A percentile compares a stretch with the other conserved stretches of the same genome.
phyloP scores from a whole-genome alignment of 1,140 invertebrate species.

The Hestina assimilis region DNA sequence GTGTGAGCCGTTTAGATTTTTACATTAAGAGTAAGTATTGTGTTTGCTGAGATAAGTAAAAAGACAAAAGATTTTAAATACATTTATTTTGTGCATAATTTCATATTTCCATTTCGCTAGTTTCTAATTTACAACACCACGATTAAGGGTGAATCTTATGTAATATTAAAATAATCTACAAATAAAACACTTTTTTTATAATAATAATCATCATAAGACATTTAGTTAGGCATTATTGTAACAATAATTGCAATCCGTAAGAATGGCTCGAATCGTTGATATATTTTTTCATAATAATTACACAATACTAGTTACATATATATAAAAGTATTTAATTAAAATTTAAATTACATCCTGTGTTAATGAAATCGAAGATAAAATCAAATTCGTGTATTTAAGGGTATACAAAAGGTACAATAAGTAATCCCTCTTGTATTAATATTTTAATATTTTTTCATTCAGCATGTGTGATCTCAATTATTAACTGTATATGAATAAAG shows the following conservation, averaged over 20 bases:
- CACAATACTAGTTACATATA: slow-evolving; percentile 12
- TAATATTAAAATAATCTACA: slow-evolving; percentile 53
- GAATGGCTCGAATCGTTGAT: slow-evolving; percentile 61
- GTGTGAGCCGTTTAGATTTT: no score
- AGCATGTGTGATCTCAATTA: no score
- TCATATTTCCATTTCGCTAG: slow-evolving; percentile 60
- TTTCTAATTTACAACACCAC: slow-evolving; percentile 69
- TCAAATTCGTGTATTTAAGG: no score
- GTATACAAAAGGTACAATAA: no score
- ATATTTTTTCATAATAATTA: slow-evolving; percentile 21
- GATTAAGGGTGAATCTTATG: slow-evolving; percentile 52
- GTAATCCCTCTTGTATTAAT: no score
- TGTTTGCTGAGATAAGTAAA: slow-evolving; percentile 26
- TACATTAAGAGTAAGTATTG: no score
- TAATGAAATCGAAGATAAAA: no score
- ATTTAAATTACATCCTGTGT: background rate
- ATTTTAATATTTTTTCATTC: no score
- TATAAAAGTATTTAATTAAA: background rate
- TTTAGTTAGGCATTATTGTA: slow-evolving; percentile 70
- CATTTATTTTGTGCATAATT: slow-evolving; percentile 75
- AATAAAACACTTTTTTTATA: slow-evolving; percentile 61
- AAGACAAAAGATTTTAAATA: slow-evolving; percentile 56
- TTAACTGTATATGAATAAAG: no score
- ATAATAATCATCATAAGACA: slow-evolving; percentile 74
- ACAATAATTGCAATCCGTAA: slow-evolving; percentile 36